phyloP scores from a whole-genome alignment of 1,140 invertebrate species.

The Leptestheria dahalacensis region DNA sequence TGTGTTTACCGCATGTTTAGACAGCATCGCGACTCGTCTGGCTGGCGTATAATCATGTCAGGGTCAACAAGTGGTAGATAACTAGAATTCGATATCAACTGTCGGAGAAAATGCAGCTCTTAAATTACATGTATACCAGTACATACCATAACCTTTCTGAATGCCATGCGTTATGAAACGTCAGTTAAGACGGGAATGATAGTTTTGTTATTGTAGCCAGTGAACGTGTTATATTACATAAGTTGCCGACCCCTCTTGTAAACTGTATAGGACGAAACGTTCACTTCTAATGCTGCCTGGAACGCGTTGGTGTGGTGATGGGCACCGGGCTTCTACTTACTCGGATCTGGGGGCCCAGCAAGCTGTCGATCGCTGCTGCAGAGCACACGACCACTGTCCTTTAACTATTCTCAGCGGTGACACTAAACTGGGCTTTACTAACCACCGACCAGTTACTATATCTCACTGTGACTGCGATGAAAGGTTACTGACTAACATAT shows the following conservation, averaged over 20 bases:
- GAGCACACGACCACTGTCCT: constrained; percentile 55
- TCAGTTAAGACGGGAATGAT: too few species aligned
- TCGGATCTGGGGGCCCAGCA: constrained; percentile 47
- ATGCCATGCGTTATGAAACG: too few species aligned
- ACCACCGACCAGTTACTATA: constrained; percentile 64
- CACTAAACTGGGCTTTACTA: constrained; percentile 53
- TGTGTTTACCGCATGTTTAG: too few species aligned
- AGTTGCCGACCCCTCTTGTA: not conserved
- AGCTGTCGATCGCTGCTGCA: constrained; percentile 58
- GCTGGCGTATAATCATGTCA: too few species aligned
- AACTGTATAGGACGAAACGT: constrained; percentile 27
- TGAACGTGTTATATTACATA: not conserved
- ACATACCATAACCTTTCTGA: too few species aligned
- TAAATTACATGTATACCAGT: too few species aligned
- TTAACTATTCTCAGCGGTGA: constrained; percentile 49
- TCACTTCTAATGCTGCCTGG: constrained; percentile 23
- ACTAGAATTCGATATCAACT: too few species aligned
- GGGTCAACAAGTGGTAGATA: too few species aligned
- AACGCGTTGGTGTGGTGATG: constrained; percentile 56
- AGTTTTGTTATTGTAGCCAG: too few species aligned
- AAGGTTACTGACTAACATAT: constrained; percentile 37
- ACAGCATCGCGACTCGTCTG: too few species aligned
- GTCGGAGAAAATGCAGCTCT: too few species aligned
- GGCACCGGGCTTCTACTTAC: constrained; percentile 47
- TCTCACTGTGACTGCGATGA: constrained; percentile 72